Evolutionary conservation across 2,797 vertebrate genomes (phyloP).

Genomic region (Tympanoctomys barrerae): DNA sequence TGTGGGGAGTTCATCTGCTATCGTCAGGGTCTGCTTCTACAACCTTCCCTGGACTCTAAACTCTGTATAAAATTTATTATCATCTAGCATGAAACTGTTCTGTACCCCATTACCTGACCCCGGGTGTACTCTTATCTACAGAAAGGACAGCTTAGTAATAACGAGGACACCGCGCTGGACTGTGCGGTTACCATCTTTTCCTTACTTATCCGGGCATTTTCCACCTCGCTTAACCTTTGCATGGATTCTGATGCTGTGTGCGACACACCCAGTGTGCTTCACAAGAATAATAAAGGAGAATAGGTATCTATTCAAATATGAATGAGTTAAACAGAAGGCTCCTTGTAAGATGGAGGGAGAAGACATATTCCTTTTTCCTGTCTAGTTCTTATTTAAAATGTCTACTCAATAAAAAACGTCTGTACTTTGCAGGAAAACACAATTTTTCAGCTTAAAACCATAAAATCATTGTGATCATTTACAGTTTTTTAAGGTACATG

Average conservation of each 20-base stretch:
- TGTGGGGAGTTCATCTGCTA: neutral
- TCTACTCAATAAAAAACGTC: neutral
- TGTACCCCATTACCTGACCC: neutral
- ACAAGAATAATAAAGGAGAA: neutral
- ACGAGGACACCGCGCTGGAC: too few species aligned
- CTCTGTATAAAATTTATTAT: neutral
- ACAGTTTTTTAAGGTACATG: neutral
- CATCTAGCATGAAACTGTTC: neutral
- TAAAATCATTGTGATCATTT: neutral
- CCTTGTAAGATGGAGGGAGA: neutral
- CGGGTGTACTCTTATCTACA: neutral
- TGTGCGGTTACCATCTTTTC: neutral
- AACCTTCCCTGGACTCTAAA: neutral
- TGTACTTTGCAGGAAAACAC: neutral
- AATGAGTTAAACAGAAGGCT: neutral
- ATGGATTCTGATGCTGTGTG: neutral
- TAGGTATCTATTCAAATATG: neutral
- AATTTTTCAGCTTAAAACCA: neutral
- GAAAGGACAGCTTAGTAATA: neutral
- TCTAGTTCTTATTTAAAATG: neutral
- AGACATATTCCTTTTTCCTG: neutral
- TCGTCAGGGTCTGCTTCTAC: neutral
- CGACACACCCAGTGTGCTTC: neutral
- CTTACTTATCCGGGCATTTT: neutral
- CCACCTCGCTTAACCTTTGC: neutral